A percentile compares a stretch with the other conserved stretches of the same genome.
phyloP scores from a whole-genome alignment of 2,797 vertebrate genomes.

The Rhynchonycteris naso region DNA sequence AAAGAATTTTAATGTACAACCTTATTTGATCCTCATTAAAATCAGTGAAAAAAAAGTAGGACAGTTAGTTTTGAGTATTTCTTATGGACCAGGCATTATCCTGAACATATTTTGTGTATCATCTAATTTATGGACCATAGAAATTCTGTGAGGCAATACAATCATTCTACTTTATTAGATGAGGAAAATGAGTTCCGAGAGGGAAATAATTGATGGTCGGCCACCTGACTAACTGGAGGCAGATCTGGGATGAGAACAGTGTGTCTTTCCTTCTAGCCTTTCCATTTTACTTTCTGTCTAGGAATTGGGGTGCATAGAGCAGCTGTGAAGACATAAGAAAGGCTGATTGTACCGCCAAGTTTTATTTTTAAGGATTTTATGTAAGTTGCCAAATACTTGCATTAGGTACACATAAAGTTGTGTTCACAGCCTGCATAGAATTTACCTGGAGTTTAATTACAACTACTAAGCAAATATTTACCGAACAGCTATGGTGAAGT shows the following conservation, averaged over 20 bases:
- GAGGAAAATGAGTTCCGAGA: background rate
- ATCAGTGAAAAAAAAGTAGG: background rate
- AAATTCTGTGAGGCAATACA: background rate
- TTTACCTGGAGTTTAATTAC: conserved; percentile 25
- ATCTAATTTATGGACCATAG: background rate
- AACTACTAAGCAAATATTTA: conserved; percentile 40
- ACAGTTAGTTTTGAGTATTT: background rate
- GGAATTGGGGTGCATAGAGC: background rate
- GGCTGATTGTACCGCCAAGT: background rate
- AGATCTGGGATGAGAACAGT: background rate
- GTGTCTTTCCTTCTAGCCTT: background rate
- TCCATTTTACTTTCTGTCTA: background rate
- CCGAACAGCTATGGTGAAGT: conserved; percentile 10
- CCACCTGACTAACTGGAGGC: background rate
- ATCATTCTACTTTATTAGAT: background rate
- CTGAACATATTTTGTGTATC: background rate
- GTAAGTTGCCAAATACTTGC: background rate
- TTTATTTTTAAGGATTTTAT: conserved; percentile 22
- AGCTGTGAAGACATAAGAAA: background rate
- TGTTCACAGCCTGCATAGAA: background rate
- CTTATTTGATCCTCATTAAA: conserved; percentile 28
- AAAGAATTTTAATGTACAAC: background rate
- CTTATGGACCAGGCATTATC: background rate
- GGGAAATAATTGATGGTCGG: background rate
- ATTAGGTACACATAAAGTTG: background rate